phyloP scores from a whole-genome alignment of 1,140 invertebrate species.

The Drosophila sturtevanti region DNA sequence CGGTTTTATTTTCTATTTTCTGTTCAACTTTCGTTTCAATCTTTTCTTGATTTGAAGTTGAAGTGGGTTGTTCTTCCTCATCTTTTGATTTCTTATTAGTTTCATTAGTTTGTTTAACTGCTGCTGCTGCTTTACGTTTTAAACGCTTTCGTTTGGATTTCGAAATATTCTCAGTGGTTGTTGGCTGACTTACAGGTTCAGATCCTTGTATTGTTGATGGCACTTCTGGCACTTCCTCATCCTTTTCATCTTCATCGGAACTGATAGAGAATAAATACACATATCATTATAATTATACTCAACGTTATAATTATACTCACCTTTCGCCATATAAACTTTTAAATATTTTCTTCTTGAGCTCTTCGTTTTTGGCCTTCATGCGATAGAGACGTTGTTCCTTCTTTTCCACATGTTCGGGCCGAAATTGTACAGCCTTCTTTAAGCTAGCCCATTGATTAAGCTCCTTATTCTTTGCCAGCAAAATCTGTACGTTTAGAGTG shows the following conservation, averaged over 20 bases:
- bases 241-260: conserved; percentile 72
- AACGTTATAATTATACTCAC: conserved; percentile 41
- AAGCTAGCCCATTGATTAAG: conserved; percentile 97
- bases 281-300: too few relatives aligned
- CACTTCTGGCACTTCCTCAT: conserved; percentile 3
- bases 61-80: not conserved
- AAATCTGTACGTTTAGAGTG: conserved; percentile 82
- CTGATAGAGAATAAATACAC: conserved; percentile 52
- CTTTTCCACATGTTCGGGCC: conserved; percentile 90
- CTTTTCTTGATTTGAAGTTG: not conserved
- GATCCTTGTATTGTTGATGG: not conserved
- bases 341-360: conserved; percentile 92
- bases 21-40: not conserved
- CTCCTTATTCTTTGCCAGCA: conserved; percentile 95
- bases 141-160: conserved; percentile 67
- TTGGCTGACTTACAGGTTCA: not conserved
- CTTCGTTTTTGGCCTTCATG: conserved; percentile 88
- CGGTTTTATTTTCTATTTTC: not conserved
- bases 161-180: conserved; percentile 35
- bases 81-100: not conserved
- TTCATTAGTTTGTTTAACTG: not conserved
- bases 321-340: conserved; percentile 89
- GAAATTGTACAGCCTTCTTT: conserved; percentile 93
- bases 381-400: conserved; percentile 91
- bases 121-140: conserved; percentile 63